Conservation (phyloP, 2,888 invertebrate genomes). For the Plebejus argus region DNA sequence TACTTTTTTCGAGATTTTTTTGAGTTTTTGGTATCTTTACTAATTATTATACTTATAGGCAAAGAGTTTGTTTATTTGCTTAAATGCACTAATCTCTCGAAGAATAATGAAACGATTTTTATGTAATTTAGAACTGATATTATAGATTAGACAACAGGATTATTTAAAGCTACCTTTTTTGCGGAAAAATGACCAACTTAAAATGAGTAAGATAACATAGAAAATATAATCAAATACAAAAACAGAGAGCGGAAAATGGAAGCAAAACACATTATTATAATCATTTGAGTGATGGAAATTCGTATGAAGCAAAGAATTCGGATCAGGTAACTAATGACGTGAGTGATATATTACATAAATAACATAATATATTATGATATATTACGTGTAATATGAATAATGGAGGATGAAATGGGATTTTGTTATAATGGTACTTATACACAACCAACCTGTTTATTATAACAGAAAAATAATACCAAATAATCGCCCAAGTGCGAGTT, state of each 20-base stretch:
- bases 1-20: too few relatives aligned
- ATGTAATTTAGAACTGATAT: too few relatives aligned
- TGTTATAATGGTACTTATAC: constrained; percentile 39
- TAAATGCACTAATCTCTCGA: too few relatives aligned
- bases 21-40: too few relatives aligned
- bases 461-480: neutral
- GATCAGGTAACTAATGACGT: constrained; percentile 60
- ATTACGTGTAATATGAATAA: constrained; percentile 51
- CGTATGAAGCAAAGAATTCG: constrained; percentile 50
- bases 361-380: constrained; percentile 32
- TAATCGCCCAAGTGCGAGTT: too few relatives aligned
- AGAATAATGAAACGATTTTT: too few relatives aligned
- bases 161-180: too few relatives aligned
- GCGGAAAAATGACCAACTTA: too few relatives aligned
- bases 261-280: neutral
- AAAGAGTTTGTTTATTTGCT: too few relatives aligned
- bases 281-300: constrained; percentile 50
- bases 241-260: neutral
- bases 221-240: neutral
- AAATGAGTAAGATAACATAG: neutral
- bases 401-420: constrained; percentile 53
- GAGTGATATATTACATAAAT: constrained; percentile 59
- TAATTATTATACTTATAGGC: too few relatives aligned
- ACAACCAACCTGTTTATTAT: neutral
- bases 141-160: too few relatives aligned